Evolutionary conservation across 2,888 invertebrate species (phyloP).

Genomic region (Cantharis rustica): DNA sequence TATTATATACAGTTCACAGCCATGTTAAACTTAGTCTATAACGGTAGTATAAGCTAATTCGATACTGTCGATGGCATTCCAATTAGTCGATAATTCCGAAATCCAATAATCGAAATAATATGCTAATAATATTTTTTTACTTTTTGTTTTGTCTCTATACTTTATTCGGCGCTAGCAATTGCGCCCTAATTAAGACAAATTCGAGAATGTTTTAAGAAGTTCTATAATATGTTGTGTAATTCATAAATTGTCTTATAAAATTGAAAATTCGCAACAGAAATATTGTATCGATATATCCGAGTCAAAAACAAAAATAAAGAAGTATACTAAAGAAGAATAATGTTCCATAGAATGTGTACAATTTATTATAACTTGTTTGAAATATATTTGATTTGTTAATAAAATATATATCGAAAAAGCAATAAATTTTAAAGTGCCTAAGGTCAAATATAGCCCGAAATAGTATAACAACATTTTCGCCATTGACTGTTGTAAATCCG

Average conservation of each 20-base stretch:
- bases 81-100: too few species aligned
- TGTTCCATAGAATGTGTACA: neutral
- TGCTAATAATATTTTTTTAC: too few species aligned
- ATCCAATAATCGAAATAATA: too few species aligned
- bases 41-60: too few species aligned
- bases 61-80: too few species aligned
- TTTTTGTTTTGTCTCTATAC: too few species aligned
- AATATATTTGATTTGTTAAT: neutral
- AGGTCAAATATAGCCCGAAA: neutral
- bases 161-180: too few species aligned
- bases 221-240: too few species aligned
- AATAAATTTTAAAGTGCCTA: neutral
- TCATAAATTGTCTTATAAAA: neutral
- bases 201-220: too few species aligned
- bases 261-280: neutral
- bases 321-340: neutral
- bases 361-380: neutral
- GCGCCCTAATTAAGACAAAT: too few species aligned
- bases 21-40: too few species aligned
- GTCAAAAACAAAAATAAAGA: neutral
- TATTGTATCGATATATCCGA: neutral
- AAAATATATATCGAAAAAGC: neutral
- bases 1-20: too few species aligned
- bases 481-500: neutral
- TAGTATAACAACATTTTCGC: neutral